Base-by-base conservation (phyloP, 2,888 invertebrate species). In the Macrosiphum euphorbiae region DNA sequence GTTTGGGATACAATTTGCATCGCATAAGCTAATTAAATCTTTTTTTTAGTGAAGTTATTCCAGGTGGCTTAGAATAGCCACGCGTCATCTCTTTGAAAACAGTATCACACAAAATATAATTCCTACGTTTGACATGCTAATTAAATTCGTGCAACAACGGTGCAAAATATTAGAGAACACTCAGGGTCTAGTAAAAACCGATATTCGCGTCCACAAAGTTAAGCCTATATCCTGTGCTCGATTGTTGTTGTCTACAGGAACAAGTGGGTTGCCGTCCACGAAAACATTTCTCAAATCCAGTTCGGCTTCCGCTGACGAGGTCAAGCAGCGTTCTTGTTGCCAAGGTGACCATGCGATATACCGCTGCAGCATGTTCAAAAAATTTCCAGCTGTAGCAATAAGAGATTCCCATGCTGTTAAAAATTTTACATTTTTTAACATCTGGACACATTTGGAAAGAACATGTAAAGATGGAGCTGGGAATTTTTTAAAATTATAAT, bases 1-100 rank as follows among this genome's bases (percentile, higher is more conserved):
- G 20, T 89, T 89, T 7, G 28, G 89, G n/a, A 89, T 61, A 61
- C 44, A 58, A 89, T 89, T 89, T 89, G 89, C 44, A 8, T 89
- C 61, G 10, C 89, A 89, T 3, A 89, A 0, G 44, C 61, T 89
- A 16, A 50, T 52, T 52, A 89, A 61, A 61, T 44, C 8, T 50
- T 16, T 44, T 89, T 89, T 89, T 61, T 28, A 52, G 16, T 89
- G 8, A n/a, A 13, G 44, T 61, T 44, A 88, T 58, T 44, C n/a
- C 89, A 61, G 58, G 61, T 89, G 58, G 28, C 26, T 89, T 61
- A 61, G 44, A 61, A 44, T 89, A 89, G 3, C 52, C 52, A 52
- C 52, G 52, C 52, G 52, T 52, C 16, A 16, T 13, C 52, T 52
- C 16, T 52, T 52, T 52, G 52, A 52, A 52, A 52, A 52, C 3